Base-by-base conservation (phyloP, 2,113 vertebrate genomes). In the Stictonetta naevosa region DNA sequence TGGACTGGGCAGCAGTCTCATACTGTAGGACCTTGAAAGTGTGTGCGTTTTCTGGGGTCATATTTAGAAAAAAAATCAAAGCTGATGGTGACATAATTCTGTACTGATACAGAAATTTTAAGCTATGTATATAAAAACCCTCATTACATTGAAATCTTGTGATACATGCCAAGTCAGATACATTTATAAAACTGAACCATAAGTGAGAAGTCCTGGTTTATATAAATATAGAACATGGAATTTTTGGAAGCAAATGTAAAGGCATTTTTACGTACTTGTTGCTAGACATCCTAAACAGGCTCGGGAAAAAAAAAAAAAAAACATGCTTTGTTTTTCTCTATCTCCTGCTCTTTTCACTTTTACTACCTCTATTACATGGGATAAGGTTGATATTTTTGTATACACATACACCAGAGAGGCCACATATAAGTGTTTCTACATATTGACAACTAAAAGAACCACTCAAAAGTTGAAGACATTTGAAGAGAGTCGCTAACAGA, bases 381-480 rank as follows among this genome's bases (percentile, higher is more conserved):
- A 10, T 79, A 21, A 74, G 6, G 11, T 15, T 64, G 50, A 19
- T 4, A 19, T 38, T 71, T 88, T 58, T 85, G 8, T 28, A 11
- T 3, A 1, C 40, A 42, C 0, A 0, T 52, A 16, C 17, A 40
- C 6, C 31, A 62, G 29, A 52, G 16, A 28, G 9, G 2, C 18
- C 48, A 58, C 0, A 1, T 25, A 21, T 25, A 34, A 19, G 15
- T n/a, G 22, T 86, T 83, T 89, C 46, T 80, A 8, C 11, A 9
- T 58, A 36, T 67, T 76, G 20, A 8, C 52, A 79, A 5, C 52
- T 36, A 63, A 66, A 21, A 6, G 3, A 88, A 17, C 3, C 8
- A 5, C 8, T 75, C 21, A 46, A 36, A 83, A 78, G 21, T 6
- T 36, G 18, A 28, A 88, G 18, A 7, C 11, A 5, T 42, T 8